These are phyloP conservation scores for Microctonus hyperodae DNA, from an alignment of 2,888 invertebrate species.

Conservation along the genomic window DNA sequence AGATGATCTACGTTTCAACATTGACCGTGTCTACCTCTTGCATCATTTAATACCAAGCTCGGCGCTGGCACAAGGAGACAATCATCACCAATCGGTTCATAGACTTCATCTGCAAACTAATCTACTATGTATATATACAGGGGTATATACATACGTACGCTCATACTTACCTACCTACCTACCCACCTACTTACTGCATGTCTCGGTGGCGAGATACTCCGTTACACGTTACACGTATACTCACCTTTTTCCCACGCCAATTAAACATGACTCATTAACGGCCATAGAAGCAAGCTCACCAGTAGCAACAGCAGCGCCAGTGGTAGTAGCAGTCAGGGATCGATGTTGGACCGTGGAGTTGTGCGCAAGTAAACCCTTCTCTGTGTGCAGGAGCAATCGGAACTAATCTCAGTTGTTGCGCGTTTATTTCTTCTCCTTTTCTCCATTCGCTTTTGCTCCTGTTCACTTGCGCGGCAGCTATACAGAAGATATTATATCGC, in stretches of 20 bases:
- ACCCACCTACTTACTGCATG: constrained; percentile 37
- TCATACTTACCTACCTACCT: constrained; percentile 14
- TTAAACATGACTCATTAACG: constrained; percentile 65
- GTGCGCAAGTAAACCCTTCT: constrained; percentile 43
- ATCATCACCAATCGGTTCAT: constrained; percentile 28
- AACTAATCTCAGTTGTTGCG: constrained; percentile 57
- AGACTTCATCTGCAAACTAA: constrained; percentile 6
- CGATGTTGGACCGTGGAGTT: constrained; percentile 50
- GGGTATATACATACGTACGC: constrained; percentile 1
- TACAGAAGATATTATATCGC: constrained; percentile 24
- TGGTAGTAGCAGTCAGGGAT: constrained; percentile 53
- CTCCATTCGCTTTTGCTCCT: constrained; percentile 27
- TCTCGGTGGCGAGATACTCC: constrained; percentile 55
- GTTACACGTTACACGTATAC: constrained; percentile 55
- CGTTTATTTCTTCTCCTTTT: constrained; percentile 32
- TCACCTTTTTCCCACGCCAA: constrained; percentile 63
- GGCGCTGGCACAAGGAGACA: constrained; percentile 27
- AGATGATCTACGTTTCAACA: constrained; percentile 25
- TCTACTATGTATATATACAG: constrained; percentile 3
- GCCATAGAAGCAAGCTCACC: constrained; percentile 47
- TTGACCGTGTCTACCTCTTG: constrained; percentile 39
- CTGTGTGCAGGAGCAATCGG: constrained; percentile 52
- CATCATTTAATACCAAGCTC: constrained; percentile 36
- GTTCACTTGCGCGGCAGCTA: constrained; percentile 24
- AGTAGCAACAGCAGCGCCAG: constrained; percentile 21